Evolutionary conservation across 1,140 invertebrate species (phyloP), one percentile per base, ranked within the genome.

Genomic region (Brachionus paranguensis): DNA sequence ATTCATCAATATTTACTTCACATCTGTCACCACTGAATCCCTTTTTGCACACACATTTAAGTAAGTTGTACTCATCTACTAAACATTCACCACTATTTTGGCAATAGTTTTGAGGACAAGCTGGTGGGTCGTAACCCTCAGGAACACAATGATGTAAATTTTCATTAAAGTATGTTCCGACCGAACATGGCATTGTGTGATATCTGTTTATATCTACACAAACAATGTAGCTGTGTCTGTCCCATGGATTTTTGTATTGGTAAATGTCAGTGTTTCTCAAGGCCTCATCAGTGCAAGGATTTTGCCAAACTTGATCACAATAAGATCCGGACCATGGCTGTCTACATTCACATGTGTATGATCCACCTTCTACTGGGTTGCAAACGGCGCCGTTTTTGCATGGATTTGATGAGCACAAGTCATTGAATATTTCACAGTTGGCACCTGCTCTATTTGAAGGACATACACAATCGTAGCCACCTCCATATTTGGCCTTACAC

Each of bases 401-500:
- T 24, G 86, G 85, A 6, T 85, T 79, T 12, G 55, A 37, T 43
- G 37, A 20, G 47, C 84, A 84, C 14, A 47, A 12, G 24, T 84
- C 76, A 17, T 78, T 65, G 60, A n/a, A 20, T 14, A 85, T 55
- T 64, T 84, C 65, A 76, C 83, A 84, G 20, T 84, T 84, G 3
- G 68, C 33, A 17, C 83, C 83, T 11, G 68, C 60, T 65, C 60
- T 53, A 78, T 74, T 29, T 10, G 65, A 11, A 29, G 43, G 43
- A 45, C 83, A 84, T 33, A 74, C 47, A 78, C 83, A 84, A 64
- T 72, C 85, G 78, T 78, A 89, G 81, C 85, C 85, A 72, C 88
- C 86, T 24, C 86, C 85, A 20, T 45, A 81, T 17, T 86, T 87
- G 14, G 87, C 86, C 8, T 84, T 65, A 85, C 87, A 88, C 43